Evolutionary conservation across 2,888 invertebrate genomes (phyloP).

Genomic region (Papilio elwesi): DNA sequence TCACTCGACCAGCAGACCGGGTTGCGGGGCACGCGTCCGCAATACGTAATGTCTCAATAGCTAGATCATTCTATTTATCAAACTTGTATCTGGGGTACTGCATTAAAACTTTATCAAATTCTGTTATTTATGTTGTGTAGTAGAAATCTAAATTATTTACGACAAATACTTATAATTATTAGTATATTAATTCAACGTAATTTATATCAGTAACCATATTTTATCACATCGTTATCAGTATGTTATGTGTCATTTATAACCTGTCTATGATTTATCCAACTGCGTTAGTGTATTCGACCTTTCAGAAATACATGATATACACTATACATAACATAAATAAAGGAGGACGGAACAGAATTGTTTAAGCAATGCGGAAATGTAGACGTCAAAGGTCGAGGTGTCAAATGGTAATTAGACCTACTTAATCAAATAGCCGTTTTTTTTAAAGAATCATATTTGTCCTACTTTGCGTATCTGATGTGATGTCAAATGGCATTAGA

Average conservation of each 20-base stretch:
- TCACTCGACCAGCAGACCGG: conserved; percentile 36
- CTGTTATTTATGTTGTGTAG: neutral
- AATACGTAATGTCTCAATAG: conserved; percentile 34
- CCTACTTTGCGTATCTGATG: neutral
- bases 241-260: conserved; percentile 8
- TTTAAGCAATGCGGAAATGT: conserved; percentile 9
- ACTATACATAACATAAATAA: neutral
- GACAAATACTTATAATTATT: neutral
- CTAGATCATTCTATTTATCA: conserved; percentile 17
- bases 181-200: neutral
- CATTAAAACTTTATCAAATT: neutral
- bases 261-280: conserved; percentile 11
- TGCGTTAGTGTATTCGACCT: conserved; percentile 11
- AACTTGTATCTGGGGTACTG: neutral
- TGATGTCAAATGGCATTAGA: conserved; percentile 2
- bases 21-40: conserved; percentile 33
- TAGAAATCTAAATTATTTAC: neutral
- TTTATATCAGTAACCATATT: conserved; percentile 1
- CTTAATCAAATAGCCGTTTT: conserved; percentile 8
- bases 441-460: neutral
- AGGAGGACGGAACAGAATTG: neutral
- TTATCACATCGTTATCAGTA: conserved; percentile 17
- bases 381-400: conserved; percentile 1
- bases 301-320: neutral
- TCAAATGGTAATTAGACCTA: conserved; percentile 17